phyloP scores from a whole-genome alignment of 2,113 vertebrate species.

The Brachionichthys hirsutus region DNA sequence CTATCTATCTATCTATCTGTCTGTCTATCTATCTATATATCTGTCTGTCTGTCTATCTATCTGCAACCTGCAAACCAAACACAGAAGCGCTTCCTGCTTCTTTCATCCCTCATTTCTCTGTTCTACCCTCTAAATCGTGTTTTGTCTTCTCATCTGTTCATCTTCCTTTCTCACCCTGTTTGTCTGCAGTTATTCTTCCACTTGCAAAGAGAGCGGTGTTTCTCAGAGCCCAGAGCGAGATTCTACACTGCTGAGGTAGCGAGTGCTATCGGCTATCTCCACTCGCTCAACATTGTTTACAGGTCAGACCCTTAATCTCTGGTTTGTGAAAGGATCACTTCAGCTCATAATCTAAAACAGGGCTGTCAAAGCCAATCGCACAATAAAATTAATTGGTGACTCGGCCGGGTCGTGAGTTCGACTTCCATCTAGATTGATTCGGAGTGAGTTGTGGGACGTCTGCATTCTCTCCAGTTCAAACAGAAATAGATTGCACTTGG shows the following conservation, averaged over 20 bases:
- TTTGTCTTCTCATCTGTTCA: background rate
- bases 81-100: background rate
- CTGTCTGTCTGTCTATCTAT: too few relatives aligned
- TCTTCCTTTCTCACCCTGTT: background rate
- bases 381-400: too few relatives aligned
- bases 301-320: conserved; percentile 73
- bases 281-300: conserved; percentile 96
- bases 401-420: too few relatives aligned
- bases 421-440: too few relatives aligned
- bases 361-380: too few relatives aligned
- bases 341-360: too few relatives aligned
- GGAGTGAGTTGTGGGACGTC: too few relatives aligned
- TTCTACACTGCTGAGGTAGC: conserved; percentile 94
- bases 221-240: conserved; percentile 90
- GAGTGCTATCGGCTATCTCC: conserved; percentile 94
- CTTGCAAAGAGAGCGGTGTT: conserved; percentile 90
- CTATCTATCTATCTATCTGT: too few relatives aligned
- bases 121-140: background rate
- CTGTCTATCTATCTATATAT: too few relatives aligned
- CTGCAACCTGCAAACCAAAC: background rate
- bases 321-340: too few relatives aligned
- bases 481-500: too few relatives aligned
- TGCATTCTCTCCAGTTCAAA: too few relatives aligned
- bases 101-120: background rate
- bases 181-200: conserved; percentile 91